Conservation (phyloP, 2,888 invertebrate genomes). For the Coelinius sp. region DNA sequence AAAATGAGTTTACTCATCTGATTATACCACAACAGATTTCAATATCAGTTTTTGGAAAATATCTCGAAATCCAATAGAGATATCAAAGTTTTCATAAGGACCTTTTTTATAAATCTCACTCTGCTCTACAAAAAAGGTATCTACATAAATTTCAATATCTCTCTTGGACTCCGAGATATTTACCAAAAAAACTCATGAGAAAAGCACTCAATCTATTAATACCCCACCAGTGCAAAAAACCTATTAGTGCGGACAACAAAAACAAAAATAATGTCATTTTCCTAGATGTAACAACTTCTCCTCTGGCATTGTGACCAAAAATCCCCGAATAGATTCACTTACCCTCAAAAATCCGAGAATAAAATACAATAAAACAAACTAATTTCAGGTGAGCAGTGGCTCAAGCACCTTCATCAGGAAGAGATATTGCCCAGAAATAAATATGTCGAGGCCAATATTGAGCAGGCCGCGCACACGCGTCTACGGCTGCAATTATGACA, state of each 20-base stretch:
- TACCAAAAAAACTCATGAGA: neutral
- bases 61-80: no score
- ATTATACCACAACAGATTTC: no score
- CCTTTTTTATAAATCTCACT: no score
- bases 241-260: neutral
- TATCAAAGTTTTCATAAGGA: no score
- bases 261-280: neutral
- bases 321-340: neutral
- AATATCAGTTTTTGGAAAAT: no score
- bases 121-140: no score
- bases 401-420: neutral
- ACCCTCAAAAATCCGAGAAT: neutral
- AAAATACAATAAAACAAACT: conserved; percentile 17
- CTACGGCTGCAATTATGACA: conserved; percentile 89
- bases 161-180: no score
- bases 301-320: neutral
- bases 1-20: no score
- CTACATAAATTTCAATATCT: no score
- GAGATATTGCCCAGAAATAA: conserved; percentile 27
- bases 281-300: no score
- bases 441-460: conserved; percentile 70
- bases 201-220: neutral
- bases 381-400: conserved; percentile 19
- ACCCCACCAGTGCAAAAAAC: neutral
- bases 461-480: conserved; percentile 83